Conservation (phyloP, 2,113 vertebrate genomes). For the Glaucidium brasilianum region DNA sequence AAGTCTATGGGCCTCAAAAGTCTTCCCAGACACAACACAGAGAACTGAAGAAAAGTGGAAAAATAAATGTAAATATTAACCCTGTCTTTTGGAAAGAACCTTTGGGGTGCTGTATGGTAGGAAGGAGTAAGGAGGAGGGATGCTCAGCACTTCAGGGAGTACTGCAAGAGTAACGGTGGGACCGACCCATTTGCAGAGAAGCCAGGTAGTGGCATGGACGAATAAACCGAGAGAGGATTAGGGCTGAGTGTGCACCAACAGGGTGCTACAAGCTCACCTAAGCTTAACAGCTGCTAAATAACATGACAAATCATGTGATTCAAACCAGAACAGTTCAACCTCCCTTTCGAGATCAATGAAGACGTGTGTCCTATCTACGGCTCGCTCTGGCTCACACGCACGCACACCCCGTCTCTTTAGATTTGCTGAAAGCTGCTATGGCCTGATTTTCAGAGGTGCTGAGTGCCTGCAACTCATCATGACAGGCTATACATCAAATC, state of each 20-base stretch:
- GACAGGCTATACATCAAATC: conserved; percentile 66
- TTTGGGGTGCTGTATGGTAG: neutral
- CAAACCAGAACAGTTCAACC: conserved; percentile 1
- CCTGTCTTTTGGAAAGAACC: neutral
- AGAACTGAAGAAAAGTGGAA: neutral
- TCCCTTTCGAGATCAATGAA: neutral
- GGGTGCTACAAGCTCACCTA: neutral
- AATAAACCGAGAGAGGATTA: neutral
- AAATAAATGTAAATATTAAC: neutral
- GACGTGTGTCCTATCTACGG: neutral
- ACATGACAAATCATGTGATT: neutral
- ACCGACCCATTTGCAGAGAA: rapidly evolving
- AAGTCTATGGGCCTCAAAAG: neutral
- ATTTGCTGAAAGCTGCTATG: conserved; percentile 33
- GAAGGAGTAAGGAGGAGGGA: neutral
- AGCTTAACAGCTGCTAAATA: conserved; percentile 13
- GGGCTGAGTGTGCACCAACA: neutral
- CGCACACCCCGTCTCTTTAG: neutral
- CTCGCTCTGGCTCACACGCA: neutral
- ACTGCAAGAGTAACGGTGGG: neutral
- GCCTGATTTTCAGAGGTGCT: conserved; percentile 55
- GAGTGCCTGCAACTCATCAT: conserved; percentile 55
- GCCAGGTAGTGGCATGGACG: neutral
- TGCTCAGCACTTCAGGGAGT: neutral
- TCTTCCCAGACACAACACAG: neutral